Evolutionary conservation across 2,797 vertebrate species (phyloP).

Genomic region (Micromesistius poutassou): DNA sequence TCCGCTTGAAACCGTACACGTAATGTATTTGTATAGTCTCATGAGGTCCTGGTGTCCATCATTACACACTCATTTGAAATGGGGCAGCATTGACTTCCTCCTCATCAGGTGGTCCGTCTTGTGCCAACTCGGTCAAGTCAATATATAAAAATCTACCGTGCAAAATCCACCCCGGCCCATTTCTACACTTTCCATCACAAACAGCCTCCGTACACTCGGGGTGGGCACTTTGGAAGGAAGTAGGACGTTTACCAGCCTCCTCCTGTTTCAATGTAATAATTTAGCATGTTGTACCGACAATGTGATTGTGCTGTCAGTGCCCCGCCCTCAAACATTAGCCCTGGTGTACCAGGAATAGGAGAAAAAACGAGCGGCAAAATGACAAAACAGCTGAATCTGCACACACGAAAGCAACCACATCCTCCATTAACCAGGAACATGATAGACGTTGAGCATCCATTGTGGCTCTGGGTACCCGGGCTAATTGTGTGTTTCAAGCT

Average conservation of each 20-base stretch:
- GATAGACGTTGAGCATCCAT: background rate
- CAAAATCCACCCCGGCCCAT: background rate
- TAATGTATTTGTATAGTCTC: background rate
- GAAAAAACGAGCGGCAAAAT: too few relatives aligned
- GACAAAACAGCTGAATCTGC: too few relatives aligned
- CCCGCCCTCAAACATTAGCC: too few relatives aligned
- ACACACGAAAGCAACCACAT: background rate
- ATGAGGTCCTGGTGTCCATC: background rate
- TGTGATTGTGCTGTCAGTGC: too few relatives aligned
- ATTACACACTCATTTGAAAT: background rate
- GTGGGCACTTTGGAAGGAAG: background rate
- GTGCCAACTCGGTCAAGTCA: background rate
- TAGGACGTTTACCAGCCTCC: too few relatives aligned
- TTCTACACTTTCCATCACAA: background rate
- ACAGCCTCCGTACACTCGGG: background rate
- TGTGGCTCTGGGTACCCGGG: background rate
- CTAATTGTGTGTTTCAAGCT: conserved; percentile 1
- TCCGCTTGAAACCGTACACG: background rate
- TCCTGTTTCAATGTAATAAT: too few relatives aligned
- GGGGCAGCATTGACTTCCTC: background rate
- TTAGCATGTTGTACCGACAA: too few relatives aligned
- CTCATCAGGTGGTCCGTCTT: background rate
- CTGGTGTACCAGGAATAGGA: too few relatives aligned
- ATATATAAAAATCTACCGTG: background rate
- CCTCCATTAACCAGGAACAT: background rate